Evolutionary conservation across 2,797 vertebrate species (phyloP), one percentile per base, ranked within the genome.

Genomic region (Aulostomus chinensis): DNA sequence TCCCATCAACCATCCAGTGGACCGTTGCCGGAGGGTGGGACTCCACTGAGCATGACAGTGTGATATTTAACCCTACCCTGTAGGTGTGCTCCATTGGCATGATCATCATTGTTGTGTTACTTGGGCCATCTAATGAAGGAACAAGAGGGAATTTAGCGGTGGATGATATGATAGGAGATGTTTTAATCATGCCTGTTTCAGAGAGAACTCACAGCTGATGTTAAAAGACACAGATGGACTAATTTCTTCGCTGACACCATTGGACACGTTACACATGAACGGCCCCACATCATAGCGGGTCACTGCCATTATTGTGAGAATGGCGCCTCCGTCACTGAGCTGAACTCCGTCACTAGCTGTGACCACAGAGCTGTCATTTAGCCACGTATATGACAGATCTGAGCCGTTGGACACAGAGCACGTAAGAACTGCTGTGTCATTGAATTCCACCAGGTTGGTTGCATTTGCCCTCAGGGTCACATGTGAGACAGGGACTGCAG

Each of bases 161-260:
- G 1, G 2, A 8, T 1, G 53, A 56, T 5, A 36, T 32, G 10
- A 32, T 12, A 20, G 9, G 2, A 5, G 3, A 13, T 13, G 2
- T 34, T 3, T 15, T 9, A 3, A 0, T 50, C 11, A 1, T 16
- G 0, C 14, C 35, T 13, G 17, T 7, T 1, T 24, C 10, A 14
- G 6, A 15, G 9, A 2, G 47, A 69, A 90, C 90, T 89, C 53
- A 92, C 90, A 91, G 76, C 54, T 89, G 66, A 92, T 46, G 46
- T 40, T 76, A 15, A 92, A 80, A 17, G 2, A 1, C 0, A 87
- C 9, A 2, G 51, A 3, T 0, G 0, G 0, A 30, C 86, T 90
- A 5, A 40, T 49, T 20, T 2, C 50, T 3, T 41, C 1, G 42
- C 82, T 90, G 45, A 91, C 1, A 20, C 45, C 58, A 8, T 92